Conservation (phyloP, 2,888 invertebrate species). For the Himalopsyche tibetana region DNA sequence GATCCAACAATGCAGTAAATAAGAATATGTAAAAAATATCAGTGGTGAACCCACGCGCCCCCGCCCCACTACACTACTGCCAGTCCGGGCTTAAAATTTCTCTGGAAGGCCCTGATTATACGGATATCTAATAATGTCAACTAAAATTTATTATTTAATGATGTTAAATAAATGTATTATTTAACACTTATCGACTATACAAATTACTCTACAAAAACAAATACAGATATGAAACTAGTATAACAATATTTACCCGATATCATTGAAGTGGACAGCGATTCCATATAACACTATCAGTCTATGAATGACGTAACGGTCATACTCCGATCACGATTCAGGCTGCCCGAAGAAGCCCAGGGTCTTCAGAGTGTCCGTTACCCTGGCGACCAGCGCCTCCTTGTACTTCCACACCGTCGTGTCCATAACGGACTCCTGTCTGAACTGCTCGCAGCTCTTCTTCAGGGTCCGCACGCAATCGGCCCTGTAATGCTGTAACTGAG, state of each 20-base stretch:
- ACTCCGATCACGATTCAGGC: slow-evolving; percentile 67
- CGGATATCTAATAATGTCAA: no score
- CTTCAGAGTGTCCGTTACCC: slow-evolving; percentile 83
- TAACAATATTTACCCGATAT: neutral
- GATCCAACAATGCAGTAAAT: no score
- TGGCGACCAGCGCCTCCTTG: slow-evolving; percentile 84
- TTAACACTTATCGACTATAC: no score
- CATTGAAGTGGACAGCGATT: neutral
- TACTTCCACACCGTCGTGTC: slow-evolving; percentile 94
- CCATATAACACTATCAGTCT: slow-evolving; percentile 22
- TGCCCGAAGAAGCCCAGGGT: slow-evolving; percentile 83
- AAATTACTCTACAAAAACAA: no score
- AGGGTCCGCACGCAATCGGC: slow-evolving; percentile 93
- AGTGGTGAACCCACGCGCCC: no score
- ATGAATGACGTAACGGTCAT: neutral
- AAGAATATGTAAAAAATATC: no score
- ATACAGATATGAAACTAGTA: neutral
- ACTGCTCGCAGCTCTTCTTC: slow-evolving; percentile 89
- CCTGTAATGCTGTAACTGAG: slow-evolving; percentile 95
- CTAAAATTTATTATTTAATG: no score
- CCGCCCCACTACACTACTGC: no score
- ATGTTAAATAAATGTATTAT: no score
- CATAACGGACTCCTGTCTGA: slow-evolving; percentile 87
- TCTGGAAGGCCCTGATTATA: no score
- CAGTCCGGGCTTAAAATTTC: no score